These are phyloP conservation scores for Tichodroma muraria DNA, from an alignment of 2,113 vertebrate species.

Conservation along the genomic window DNA sequence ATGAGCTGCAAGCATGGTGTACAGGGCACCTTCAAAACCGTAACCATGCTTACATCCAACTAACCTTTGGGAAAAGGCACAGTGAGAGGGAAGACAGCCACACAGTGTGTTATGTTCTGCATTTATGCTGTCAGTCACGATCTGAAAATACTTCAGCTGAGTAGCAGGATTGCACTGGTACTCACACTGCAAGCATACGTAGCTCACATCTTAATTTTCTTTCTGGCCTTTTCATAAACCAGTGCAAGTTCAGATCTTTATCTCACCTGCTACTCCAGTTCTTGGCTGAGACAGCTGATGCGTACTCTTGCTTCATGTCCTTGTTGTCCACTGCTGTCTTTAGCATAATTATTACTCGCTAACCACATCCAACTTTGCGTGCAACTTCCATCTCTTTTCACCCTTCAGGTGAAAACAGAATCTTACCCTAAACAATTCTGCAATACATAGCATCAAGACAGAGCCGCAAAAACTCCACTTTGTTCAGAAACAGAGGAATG, in stretches of 20 bases:
- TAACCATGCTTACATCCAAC: neutral
- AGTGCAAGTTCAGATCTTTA: neutral
- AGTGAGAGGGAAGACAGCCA: neutral
- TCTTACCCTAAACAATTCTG: neutral
- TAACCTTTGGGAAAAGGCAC: neutral
- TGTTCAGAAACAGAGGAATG: neutral
- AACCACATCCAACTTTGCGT: neutral
- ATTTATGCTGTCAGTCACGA: neutral
- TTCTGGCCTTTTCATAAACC: neutral
- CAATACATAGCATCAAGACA: neutral
- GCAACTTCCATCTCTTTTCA: neutral
- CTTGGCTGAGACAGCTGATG: neutral
- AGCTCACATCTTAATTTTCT: neutral
- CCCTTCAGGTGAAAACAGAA: neutral
- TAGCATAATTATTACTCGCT: neutral
- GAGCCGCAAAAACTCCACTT: neutral
- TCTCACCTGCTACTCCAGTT: neutral
- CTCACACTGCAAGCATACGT: neutral
- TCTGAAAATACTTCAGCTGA: neutral
- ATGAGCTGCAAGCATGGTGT: neutral
- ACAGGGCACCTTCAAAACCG: neutral
- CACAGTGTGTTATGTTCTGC: neutral
- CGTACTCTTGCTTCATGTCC: accelerated
- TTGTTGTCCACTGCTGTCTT: neutral
- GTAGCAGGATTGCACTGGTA: neutral